Evolutionary conservation across 2,888 invertebrate species (phyloP), one percentile per base, ranked within the genome.

Genomic region (Steinernema carpocapsae): DNA sequence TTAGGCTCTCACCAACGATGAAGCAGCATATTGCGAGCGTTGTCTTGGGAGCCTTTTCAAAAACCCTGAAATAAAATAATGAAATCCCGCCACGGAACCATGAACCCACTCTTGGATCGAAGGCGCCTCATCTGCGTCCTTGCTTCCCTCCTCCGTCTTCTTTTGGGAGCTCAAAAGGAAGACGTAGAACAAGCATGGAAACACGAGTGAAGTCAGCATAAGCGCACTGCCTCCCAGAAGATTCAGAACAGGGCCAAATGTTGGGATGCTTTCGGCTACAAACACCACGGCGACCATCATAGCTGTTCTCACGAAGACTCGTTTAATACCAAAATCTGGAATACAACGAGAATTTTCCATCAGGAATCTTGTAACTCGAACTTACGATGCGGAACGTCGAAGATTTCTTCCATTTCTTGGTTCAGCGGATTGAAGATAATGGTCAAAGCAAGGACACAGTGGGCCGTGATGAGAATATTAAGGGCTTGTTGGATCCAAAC

Each of bases 381-480:
- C 37, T 75, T 43, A 84, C 84, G 76, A n/a, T 86, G 86, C 12
- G 86, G 85, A 7, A 82, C 79, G 19, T 78, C 72, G 77, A 86
- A 81, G 6, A 83, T 51, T 56, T 86, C 86, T 72, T 86, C 86
- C 32, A 84, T 76, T 75, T 86, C 84, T 77, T 86, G 86, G 74
- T 82, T 86, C n/a, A 86, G 72, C 7, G 86, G 86, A 71, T 85
- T 86, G 76, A 84, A 82, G 43, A 84, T 82, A 32, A 84, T 82
- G 7, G 82, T 83, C 42, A 86, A 76, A 7, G 86, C 84, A 22
- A 86, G 78, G 37, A 85, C 82, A 74, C 84, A 84, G 72, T 86
- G 86, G 22, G 85, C 70, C n/a, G 85, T 84, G 75, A 86, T 86
- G 52, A 86, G 77, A 7, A 86, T 73, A 77, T 86, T 86, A 72